Conservation (phyloP, 37 sponge, comb jelly and placozoan genomes). For the Chondrosia reniformis region DNA sequence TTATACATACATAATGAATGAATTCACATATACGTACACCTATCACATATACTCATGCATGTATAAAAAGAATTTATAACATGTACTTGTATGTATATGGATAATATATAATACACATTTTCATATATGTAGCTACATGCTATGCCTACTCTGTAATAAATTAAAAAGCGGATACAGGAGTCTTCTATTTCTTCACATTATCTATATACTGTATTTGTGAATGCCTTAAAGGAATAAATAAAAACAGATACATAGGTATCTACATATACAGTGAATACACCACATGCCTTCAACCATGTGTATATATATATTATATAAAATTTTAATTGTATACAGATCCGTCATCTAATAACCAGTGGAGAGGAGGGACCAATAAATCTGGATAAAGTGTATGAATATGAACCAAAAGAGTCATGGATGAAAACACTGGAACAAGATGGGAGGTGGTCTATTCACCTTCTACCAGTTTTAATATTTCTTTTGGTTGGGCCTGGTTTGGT, state of each 20-base stretch:
- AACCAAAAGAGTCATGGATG: neutral
- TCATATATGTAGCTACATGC: no score
- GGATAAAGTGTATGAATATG: neutral
- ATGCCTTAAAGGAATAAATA: no score
- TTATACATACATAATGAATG: neutral
- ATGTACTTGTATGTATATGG: no score
- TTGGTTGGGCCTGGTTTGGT: neutral
- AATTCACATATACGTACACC: slow-evolving; percentile 3
- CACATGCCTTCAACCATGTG: neutral
- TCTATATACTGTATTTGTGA: no score
- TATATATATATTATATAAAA: neutral
- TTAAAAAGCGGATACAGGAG: no score
- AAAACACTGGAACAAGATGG: neutral
- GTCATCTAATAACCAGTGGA: neutral
- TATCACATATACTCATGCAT: neutral
- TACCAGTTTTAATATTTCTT: neutral
- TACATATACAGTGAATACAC: neutral
- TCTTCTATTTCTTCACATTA: no score
- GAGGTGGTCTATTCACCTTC: neutral
- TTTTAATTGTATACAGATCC: neutral
- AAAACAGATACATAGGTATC: neutral
- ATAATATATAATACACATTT: no score
- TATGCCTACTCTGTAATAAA: no score
- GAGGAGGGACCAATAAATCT: slow-evolving; percentile 9
- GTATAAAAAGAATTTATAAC: neutral